Conservation (phyloP, 1,140 invertebrate genomes). For the Drosophila sechellia region DNA sequence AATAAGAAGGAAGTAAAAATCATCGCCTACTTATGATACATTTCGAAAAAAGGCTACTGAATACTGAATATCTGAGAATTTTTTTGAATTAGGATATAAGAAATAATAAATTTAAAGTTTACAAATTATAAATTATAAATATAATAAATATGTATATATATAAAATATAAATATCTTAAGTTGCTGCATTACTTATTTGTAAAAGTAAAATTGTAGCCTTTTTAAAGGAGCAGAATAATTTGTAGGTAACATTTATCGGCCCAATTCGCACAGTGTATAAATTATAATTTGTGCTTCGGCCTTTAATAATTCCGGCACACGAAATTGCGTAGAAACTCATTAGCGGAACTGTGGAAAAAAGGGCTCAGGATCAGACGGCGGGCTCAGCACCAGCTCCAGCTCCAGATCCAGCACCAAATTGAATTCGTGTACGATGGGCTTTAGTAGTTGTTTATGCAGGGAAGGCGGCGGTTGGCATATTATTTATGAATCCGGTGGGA, state of each 20-base stretch:
- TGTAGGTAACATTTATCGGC: too few species aligned
- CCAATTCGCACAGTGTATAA: constrained; percentile 5
- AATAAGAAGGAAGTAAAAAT: too few species aligned
- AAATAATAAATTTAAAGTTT: too few species aligned
- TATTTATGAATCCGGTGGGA: constrained; percentile 80
- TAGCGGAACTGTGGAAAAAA: constrained; percentile 40
- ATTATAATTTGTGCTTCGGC: constrained; percentile 53
- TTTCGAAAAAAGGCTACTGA: too few species aligned
- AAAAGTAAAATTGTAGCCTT: background rate
- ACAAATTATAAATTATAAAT: too few species aligned
- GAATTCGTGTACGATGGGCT: constrained; percentile 60
- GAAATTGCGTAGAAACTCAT: constrained; percentile 78
- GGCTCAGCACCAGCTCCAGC: constrained; percentile 3
- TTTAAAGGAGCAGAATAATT: background rate
- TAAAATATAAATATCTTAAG: too few species aligned
- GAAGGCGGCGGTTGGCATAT: constrained; percentile 56
- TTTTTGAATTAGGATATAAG: too few species aligned
- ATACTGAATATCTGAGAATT: too few species aligned
- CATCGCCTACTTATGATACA: too few species aligned
- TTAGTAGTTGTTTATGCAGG: constrained; percentile 67
- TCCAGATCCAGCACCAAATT: constrained; percentile 48
- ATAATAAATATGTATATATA: too few species aligned
- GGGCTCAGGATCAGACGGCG: constrained; percentile 7
- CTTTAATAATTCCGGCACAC: constrained; percentile 71
- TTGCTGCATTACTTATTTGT: too few species aligned